These are phyloP conservation scores for Hafferia zeledoni DNA, from an alignment of 2,797 vertebrate species.

Conservation along the genomic window DNA sequence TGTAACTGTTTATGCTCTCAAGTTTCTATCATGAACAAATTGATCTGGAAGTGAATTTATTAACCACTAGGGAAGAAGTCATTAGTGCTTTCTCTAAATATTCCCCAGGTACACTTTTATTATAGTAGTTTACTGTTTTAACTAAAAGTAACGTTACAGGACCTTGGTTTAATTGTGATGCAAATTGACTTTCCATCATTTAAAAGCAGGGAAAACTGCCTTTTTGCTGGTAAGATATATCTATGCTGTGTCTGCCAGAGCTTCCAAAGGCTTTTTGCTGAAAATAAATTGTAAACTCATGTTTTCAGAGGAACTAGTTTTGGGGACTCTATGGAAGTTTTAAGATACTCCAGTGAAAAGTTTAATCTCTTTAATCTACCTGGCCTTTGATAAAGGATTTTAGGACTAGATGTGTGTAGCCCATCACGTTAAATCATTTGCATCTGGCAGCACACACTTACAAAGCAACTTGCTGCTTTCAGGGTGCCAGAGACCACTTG, in stretches of 20 bases:
- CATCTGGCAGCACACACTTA: background rate
- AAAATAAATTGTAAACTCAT: background rate
- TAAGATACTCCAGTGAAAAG: background rate
- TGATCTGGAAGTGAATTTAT: constrained; percentile 89
- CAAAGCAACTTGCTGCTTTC: background rate
- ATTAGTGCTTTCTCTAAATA: constrained; percentile 87
- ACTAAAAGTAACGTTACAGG: constrained; percentile 77
- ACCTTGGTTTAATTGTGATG: constrained; percentile 75
- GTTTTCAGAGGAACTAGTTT: background rate
- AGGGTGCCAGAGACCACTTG: background rate
- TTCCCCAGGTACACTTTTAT: constrained; percentile 85
- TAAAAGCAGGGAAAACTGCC: constrained; percentile 37
- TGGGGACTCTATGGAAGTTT: background rate
- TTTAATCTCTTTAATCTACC: background rate
- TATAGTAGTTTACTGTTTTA: constrained; percentile 81
- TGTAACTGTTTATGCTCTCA: constrained; percentile 81
- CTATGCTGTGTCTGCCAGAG: background rate
- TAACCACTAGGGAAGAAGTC: constrained; percentile 87
- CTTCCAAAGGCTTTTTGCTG: background rate
- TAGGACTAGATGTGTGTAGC: background rate
- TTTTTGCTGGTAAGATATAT: constrained; percentile 4
- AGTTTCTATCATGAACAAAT: constrained; percentile 87
- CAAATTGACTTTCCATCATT: constrained; percentile 68
- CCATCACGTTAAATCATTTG: background rate
- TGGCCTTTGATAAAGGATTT: background rate